Base-by-base conservation (phyloP, 2,113 vertebrate species). In the Centrocercus urophasianus region DNA sequence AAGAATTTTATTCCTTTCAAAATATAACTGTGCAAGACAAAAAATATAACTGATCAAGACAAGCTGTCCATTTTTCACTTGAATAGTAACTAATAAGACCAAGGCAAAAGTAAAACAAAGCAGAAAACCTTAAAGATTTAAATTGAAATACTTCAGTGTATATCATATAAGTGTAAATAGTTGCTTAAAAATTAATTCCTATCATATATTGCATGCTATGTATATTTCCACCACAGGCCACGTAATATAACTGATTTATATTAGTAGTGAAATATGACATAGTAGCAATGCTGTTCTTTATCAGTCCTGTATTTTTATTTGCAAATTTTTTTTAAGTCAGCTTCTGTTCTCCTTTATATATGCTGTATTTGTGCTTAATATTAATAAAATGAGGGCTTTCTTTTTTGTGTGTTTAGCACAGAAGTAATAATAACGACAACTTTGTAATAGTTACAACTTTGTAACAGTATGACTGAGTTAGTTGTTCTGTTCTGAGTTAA, bases 361-460 rank as follows among this genome's bases (percentile, higher is more conserved):
- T 72, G 18, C 11, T 72, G 3, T 56, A 54, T 91, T 80, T 60
- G 42, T 6, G 3, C 59, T 91, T 90, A 87, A 71, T 85, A 54
- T 90, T 94, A 95, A 87, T 91, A 64, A 89, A 95, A 89, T 24
- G 40, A 52, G 21, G 24, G 54, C 34, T 70, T 93, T 89, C 77
- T 88, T 69, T 89, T 47, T 64, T 91, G 27, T 54, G 38, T 85
- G 24, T 66, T 96, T 45, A 84, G 61, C 8, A 92, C 15, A 56
- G 50, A 65, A 57, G 48, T 91, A 81, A 57, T 88, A 80, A 96
- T 89, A 76, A 66, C 69, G 30, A 43, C 5, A 20, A 6, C 89
- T 96, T 85, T 43, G 42, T 88, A 80, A 96, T 88, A 76, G 64
- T 75, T 32, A 43, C 5, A 20, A 6, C 88, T 96, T 85, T 89